Evolutionary conservation across 2,797 vertebrate species (phyloP).

Genomic region (Chaetophractus vellerosus): DNA sequence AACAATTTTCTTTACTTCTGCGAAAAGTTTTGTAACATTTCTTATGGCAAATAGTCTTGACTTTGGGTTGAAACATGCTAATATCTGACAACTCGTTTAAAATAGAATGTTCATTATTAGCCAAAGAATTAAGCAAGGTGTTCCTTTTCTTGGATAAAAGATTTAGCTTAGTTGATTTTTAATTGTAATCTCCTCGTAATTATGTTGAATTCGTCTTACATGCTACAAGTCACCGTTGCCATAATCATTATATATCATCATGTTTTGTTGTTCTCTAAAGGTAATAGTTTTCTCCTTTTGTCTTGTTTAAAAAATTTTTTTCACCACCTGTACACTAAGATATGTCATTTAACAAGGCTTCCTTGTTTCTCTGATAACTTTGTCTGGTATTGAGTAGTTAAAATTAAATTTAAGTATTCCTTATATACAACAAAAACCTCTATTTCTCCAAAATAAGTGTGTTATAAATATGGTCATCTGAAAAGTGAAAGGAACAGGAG

Average conservation of each 20-base stretch:
- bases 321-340: neutral
- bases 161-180: slow-evolving; percentile 22
- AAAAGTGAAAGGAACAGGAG: slow-evolving; percentile 57
- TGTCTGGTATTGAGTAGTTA: neutral
- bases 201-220: neutral
- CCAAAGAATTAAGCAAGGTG: slow-evolving; percentile 8
- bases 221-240: slow-evolving; percentile 8
- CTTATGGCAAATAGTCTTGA: neutral
- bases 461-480: slow-evolving; percentile 54
- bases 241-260: slow-evolving; percentile 13
- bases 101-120: neutral
- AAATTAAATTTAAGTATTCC: slow-evolving; percentile 24
- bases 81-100: slow-evolving; percentile 15
- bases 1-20: neutral
- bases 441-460: slow-evolving; percentile 67
- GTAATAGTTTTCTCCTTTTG: neutral
- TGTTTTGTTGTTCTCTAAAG: slow-evolving; percentile 26
- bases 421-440: slow-evolving; percentile 18
- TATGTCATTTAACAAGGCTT: neutral
- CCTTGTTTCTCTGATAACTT: neutral
- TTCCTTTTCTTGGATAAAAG: slow-evolving; percentile 28
- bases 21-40: slow-evolving; percentile 30
- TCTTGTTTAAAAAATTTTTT: slow-evolving; percentile 19
- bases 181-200: slow-evolving; percentile 19
- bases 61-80: neutral